phyloP scores from a whole-genome alignment of 2,797 vertebrate genomes.

The Lagodon rhomboides region DNA sequence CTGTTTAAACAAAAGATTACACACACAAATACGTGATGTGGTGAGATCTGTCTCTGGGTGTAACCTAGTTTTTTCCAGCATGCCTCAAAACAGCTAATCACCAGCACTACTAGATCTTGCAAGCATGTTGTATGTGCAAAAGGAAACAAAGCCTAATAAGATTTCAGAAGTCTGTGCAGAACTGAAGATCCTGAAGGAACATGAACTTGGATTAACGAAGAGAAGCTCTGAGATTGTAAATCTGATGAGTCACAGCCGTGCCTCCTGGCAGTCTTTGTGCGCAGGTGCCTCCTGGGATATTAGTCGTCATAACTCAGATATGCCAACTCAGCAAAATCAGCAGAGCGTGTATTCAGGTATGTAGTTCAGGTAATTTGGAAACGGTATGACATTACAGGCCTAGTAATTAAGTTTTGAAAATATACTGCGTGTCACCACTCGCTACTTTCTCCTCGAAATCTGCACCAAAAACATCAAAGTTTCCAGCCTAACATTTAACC shows the following conservation, averaged over 20 bases:
- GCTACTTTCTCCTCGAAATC: not conserved
- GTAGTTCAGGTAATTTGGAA: not conserved
- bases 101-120: no score
- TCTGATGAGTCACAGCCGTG: constrained; percentile 40
- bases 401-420: not conserved
- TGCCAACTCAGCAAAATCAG: constrained; percentile 25
- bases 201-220: constrained; percentile 5
- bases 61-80: no score
- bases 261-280: constrained; percentile 27
- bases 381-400: constrained; percentile 3
- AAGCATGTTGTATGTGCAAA: not conserved
- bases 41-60: no score
- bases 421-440: not conserved
- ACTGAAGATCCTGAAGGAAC: constrained; percentile 9
- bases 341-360: not conserved
- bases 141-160: constrained; percentile 2
- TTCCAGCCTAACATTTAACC: not conserved
- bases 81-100: no score
- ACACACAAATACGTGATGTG: no score
- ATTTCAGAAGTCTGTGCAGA: not conserved
- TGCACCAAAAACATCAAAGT: not conserved
- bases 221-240: constrained; percentile 32
- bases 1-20: no score
- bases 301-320: constrained; percentile 18
- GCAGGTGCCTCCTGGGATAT: constrained; percentile 27